Conservation (phyloP, 92 coral and sea anemone genomes). For the Actinernus sp. region DNA sequence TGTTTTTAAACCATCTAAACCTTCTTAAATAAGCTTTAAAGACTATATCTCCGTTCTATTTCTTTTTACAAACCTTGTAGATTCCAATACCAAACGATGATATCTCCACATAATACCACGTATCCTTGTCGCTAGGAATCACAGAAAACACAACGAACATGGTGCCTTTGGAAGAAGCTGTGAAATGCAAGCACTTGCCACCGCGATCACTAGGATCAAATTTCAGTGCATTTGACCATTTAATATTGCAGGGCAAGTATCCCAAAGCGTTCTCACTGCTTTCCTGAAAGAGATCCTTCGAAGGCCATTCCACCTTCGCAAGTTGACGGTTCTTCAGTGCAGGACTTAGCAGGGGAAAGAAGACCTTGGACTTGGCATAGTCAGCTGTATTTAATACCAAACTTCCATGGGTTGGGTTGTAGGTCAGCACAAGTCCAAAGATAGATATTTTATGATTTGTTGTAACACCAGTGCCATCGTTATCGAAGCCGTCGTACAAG, state of each 20-base stretch:
- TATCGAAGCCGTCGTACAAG: no score
- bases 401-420: no score
- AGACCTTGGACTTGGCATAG: conserved; percentile 6
- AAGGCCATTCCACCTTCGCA: conserved; percentile 12
- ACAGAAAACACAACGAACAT: conserved; percentile 51
- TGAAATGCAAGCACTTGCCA: conserved; percentile 58
- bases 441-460: no score
- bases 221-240: conserved; percentile 61
- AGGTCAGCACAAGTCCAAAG: no score
- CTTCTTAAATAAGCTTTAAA: no score
- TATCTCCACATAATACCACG: conserved; percentile 47
- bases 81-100: conserved; percentile 17
- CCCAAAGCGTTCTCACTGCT: conserved; percentile 31
- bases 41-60: no score
- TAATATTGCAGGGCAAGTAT: no score
- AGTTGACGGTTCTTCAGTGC: conserved; percentile 7
- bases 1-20: no score
- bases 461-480: conserved; percentile 15
- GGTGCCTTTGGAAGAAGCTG: conserved; percentile 49
- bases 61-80: conserved; percentile 23
- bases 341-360: conserved; percentile 11
- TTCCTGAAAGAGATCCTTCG: background rate
- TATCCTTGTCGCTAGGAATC: no score
- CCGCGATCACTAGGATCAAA: no score
- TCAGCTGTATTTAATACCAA: no score